Conservation (phyloP, 2,113 vertebrate species). For the Psittacus erithacus region DNA sequence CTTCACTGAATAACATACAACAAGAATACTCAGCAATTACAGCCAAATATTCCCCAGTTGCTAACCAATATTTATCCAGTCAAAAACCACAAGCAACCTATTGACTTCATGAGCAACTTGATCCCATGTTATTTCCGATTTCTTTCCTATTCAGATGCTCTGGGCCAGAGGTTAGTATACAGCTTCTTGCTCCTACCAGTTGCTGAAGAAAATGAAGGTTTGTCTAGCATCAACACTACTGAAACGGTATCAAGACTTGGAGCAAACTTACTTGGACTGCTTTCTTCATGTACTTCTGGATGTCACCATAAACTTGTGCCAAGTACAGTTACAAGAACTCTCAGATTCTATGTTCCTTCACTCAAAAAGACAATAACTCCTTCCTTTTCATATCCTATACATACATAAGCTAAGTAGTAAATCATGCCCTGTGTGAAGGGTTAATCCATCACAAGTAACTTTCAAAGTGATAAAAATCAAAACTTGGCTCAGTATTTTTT, state of each 20-base stretch:
- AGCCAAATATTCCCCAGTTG: accelerated
- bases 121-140: neutral
- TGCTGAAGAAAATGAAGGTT: neutral
- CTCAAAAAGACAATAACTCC: neutral
- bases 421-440: neutral
- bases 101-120: neutral
- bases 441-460: neutral
- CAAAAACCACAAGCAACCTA: neutral
- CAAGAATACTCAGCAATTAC: neutral
- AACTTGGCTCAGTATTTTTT: neutral
- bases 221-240: neutral
- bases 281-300: neutral
- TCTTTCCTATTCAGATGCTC: neutral
- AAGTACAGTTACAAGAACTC: neutral
- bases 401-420: neutral
- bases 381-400: neutral
- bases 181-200: neutral
- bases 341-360: neutral
- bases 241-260: neutral
- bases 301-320: neutral
- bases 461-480: neutral
- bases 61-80: neutral
- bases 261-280: neutral
- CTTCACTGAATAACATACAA: neutral
- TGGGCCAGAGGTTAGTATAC: neutral